Base-by-base conservation (phyloP, 1,140 invertebrate genomes). In the Acromyrmex charruanus region DNA sequence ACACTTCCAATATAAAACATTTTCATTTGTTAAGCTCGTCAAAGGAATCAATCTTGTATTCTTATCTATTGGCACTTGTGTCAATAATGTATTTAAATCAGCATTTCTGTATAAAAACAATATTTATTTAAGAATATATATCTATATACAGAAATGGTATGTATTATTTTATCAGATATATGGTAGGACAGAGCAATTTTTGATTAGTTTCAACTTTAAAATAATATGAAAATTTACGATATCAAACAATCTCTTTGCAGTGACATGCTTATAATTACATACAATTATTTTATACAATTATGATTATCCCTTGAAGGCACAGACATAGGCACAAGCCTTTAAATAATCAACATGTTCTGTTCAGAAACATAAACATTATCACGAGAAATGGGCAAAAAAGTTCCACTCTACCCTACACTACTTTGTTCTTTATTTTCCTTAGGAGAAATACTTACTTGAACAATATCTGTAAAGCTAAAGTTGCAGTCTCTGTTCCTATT, bases 1-100 rank as follows among this genome's bases (percentile, higher is more conserved):
- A 89, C 95, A 96, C 39, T 95, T 94, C 97, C 97, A 97, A 90
- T 96, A 97, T 0, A 97, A 92, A 7, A 96, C 94, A 87, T 95
- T 96, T 91, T 97, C 97, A 92, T 96, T 95, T 0, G 89, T 94
- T 0, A 97, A 91, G 5, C 95, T 93, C 0, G 96, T 95, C 16
- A 95, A 71, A 12, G 96, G 95, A 44, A 97, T 96, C 53, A 96
- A 94, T 90, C 95, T 96, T 91, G 86, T 93, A 18, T 91, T 88
- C 49, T 90, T 94, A 90, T 91, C 90, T 39, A 94, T 63, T 25
- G 94, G 92, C 0, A 93, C 74, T 81, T 93, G 92, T 65, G 92
- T 79, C 21, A 95, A 74, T 31, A 95, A 89, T 49, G n/a, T 87
- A 6, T 80, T 87, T 14, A 92, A 12, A 31, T 87, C 51, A 28